Conservation (phyloP, 2,888 invertebrate species). For the Dorcus hopei region DNA sequence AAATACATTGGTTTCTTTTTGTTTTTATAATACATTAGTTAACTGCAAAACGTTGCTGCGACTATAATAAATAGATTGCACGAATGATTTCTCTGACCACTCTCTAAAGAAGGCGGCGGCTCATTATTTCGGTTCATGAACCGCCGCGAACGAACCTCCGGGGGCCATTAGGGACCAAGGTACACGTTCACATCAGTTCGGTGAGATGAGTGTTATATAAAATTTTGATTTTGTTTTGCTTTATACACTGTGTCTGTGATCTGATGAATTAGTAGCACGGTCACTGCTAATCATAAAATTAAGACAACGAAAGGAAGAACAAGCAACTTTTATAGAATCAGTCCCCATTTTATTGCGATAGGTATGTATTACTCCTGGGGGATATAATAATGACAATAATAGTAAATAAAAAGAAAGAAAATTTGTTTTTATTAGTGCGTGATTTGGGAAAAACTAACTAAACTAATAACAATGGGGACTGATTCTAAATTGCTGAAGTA, state of each 20-base stretch:
- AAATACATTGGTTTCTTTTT: conserved; percentile 43
- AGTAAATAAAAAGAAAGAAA: not conserved
- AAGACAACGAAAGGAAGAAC: conserved; percentile 8
- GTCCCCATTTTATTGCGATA: not conserved
- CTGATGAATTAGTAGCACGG: conserved; percentile 2
- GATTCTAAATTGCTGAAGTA: conserved; percentile 15
- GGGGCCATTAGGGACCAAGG: not conserved
- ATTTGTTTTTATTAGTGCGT: not conserved
- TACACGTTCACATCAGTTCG: not conserved
- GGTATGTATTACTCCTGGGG: too few species aligned
- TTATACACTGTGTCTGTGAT: conserved; percentile 5
- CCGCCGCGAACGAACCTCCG: not conserved
- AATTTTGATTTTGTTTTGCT: conserved; percentile 1
- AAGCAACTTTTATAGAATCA: conserved; percentile 16
- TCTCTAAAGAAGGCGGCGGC: conserved; percentile 22
- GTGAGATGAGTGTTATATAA: not conserved
- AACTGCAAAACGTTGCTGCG: conserved; percentile 43
- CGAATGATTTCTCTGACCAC: conserved; percentile 38
- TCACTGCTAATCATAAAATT: not conserved
- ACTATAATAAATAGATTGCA: conserved; percentile 47
- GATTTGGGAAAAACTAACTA: not conserved
- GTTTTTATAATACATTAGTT: conserved; percentile 41
- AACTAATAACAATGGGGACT: not conserved
- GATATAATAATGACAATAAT: too few species aligned
- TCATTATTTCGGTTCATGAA: not conserved